Evolutionary conservation across 2,797 vertebrate species (phyloP).

Genomic region (Pangasius krempfi): DNA sequence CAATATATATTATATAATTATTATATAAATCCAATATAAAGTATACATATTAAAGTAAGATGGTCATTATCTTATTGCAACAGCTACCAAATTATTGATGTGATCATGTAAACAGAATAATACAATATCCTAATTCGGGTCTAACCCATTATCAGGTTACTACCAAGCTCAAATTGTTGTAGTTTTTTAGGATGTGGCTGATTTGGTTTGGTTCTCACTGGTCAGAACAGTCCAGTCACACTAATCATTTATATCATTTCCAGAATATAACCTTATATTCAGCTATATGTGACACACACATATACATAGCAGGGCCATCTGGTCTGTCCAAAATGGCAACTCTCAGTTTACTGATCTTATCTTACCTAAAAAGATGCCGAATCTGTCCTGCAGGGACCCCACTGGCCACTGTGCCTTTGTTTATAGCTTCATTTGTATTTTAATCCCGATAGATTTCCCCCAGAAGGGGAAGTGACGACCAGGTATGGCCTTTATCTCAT

Average conservation of each 20-base stretch:
- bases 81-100: background rate
- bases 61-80: background rate
- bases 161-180: background rate
- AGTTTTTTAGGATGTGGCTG: background rate
- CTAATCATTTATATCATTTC: background rate
- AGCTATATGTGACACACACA: background rate
- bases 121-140: background rate
- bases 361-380: background rate
- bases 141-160: background rate
- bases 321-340: background rate
- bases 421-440: background rate
- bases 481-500: background rate
- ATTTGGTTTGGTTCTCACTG: background rate
- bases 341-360: slow-evolving; percentile 8
- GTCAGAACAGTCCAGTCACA: background rate
- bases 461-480: background rate
- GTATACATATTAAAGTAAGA: background rate
- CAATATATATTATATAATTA: too few species aligned
- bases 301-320: background rate
- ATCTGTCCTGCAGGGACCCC: background rate
- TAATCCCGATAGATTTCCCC: background rate
- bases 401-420: background rate
- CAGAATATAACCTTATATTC: background rate
- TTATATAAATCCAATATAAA: too few species aligned
- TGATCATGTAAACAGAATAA: background rate